Evolutionary conservation across 2,888 invertebrate genomes (phyloP).

Genomic region (Cistogaster globosa): DNA sequence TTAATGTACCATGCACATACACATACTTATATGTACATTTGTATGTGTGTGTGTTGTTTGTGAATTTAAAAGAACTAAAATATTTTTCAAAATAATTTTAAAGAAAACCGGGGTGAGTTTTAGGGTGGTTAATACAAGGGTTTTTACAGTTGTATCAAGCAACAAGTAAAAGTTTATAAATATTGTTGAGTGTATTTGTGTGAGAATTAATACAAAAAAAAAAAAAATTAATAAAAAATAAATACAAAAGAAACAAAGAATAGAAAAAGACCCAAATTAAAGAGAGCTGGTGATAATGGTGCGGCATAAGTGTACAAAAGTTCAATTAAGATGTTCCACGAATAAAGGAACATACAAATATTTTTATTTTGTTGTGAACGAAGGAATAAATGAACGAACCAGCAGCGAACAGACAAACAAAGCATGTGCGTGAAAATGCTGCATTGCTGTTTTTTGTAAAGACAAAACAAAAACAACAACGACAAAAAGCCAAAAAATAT

Average conservation of each 20-base stretch:
- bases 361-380: conserved; percentile 29
- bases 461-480: conserved; percentile 16
- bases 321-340: conserved; percentile 53
- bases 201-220: background rate
- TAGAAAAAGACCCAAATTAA: conserved; percentile 69
- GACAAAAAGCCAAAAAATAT: background rate
- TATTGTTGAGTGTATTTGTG: background rate
- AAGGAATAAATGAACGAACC: conserved; percentile 1
- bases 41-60: background rate
- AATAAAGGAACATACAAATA: background rate
- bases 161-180: conserved; percentile 58
- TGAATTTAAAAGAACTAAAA: background rate
- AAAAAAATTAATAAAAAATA: no score
- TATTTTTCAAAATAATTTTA: conserved; percentile 1
- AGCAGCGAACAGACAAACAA: conserved; percentile 60
- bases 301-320: conserved; percentile 59
- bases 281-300: conserved; percentile 69
- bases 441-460: conserved; percentile 64
- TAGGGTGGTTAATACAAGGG: background rate
- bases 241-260: conserved; percentile 38
- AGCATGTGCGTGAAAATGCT: conserved; percentile 71
- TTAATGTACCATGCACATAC: background rate
- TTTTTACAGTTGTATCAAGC: conserved; percentile 29
- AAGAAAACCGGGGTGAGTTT: conserved; percentile 11
- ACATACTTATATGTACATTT: no score